Evolutionary conservation across 2,888 invertebrate species (phyloP), one percentile per base, ranked within the genome.

Genomic region (Eristalis arbustorum): DNA sequence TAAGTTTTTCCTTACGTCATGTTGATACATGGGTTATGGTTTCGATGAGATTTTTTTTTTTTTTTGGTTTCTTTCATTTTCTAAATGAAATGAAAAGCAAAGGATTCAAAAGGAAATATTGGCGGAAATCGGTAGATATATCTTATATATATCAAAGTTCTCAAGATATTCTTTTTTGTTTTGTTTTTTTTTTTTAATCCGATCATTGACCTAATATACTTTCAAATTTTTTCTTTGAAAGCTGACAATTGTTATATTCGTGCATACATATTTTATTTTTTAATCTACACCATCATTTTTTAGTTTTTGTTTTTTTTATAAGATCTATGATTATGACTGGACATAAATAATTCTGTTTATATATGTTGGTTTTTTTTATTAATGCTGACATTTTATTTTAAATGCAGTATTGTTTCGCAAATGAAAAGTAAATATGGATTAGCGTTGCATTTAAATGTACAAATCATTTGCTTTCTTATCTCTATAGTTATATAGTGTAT

Each of bases 381-480:
- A 63, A 83, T 88, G 49, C 49, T 72, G 18, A 73, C 66, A 49
- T 37, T 82, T 88, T 84, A 89, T 90, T 89, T 89, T 89, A 85
- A 87, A 84, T 80, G 90, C 90, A 89, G 88, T 84, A 64, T 90
- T 91, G 90, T 90, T 89, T 25, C 13, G 88, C 89, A 49, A 49
- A 49, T 49, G 49, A 49, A 49, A 49, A 49, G 49, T 49, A 49
- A 49, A 49, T 49, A 49, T 49, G 18, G 49, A 49, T 49, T 49
- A 49, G 49, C 18, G 49, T 49, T 62, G 25, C 31, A 31, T 62
- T 25, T 62, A 31, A 25, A 28, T 31, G 62, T 62, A 62, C 25
- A 28, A 31, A 62, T 62, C 10, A 14, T 57, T n/a, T n/a, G 23
- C 31, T 4, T 25, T 62, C 31, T 62, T 25, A 62, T 62, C 13